Base-by-base conservation (phyloP, 2,888 invertebrate genomes). In the Congeria kusceri region DNA sequence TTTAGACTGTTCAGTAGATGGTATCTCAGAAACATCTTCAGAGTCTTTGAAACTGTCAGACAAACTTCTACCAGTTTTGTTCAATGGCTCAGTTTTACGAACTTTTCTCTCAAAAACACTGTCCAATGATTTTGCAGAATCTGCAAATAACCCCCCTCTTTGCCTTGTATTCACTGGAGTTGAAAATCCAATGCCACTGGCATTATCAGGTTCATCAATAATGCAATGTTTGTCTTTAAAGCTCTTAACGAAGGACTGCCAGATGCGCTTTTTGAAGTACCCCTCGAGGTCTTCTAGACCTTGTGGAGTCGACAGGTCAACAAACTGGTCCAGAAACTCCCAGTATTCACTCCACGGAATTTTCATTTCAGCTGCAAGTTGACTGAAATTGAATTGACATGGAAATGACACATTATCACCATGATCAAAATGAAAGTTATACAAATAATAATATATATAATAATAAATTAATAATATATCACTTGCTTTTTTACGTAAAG, bases 311-410 rank as follows among this genome's bases (percentile, higher is more conserved):
- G 96, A 94, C 7, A 99, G 94, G 93, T 99, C 96, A 0, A 96
- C 95, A 93, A 97, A 98, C 1, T 95, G 95, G 86, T 96, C 96
- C 18, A 98, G 94, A 92, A 98, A 98, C 7, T 96, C 96, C 98
- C 98, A 99, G 94, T 97, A 97, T 91, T 99, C 98, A 79, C 96
- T 96, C 98, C 98, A 98, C 13, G 95, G 86, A 5, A 92, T 82
- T 1, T 86, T 67, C 77, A 91, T 81, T 20, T 89, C 88, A 62
- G 88, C 86, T 9, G 93, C 92, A 11, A 93, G 80, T 27, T 89
- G 82, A 75, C 93, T 93, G 88, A 1, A 86, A 85, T 39, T 39
- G 13, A 39, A 7, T 32, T n/a, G n/a, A 39, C 11, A 39, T 3
- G 3, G 4, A 39, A 39, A 39, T 39, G 3, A 39, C 9, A 39